phyloP scores from a whole-genome alignment of 2,113 vertebrate genomes.

The Nettapus auritus region DNA sequence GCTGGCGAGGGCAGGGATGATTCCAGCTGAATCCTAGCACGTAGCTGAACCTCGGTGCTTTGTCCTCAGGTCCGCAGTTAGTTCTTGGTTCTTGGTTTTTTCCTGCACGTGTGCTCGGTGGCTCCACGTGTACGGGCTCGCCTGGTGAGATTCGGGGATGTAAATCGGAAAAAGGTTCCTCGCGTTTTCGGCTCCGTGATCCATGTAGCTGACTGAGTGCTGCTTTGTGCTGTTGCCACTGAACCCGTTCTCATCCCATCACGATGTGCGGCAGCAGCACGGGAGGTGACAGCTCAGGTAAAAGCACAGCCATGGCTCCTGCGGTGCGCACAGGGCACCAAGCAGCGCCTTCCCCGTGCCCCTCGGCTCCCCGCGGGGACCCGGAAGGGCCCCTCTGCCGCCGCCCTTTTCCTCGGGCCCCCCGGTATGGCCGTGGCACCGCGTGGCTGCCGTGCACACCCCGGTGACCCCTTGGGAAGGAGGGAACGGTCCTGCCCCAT shows the following conservation, averaged over 20 bases:
- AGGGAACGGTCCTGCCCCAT: fast-evolving
- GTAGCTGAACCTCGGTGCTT: not conserved
- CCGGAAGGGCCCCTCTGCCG: not conserved
- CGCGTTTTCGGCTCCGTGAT: fast-evolving
- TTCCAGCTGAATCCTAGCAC: not conserved
- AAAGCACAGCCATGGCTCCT: not conserved
- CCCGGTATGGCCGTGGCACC: fast-evolving
- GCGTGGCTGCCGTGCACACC: fast-evolving
- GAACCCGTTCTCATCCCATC: not conserved
- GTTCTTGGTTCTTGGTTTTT: no score
- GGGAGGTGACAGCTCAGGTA: no score
- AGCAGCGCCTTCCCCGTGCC: not conserved
- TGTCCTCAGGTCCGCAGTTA: not conserved
- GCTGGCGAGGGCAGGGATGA: not conserved
- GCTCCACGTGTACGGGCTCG: not conserved
- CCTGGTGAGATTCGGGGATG: not conserved
- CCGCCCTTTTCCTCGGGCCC: no score
- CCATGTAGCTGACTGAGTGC: not conserved
- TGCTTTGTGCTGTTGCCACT: not conserved
- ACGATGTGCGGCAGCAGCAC: not conserved
- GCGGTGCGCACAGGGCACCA: not conserved
- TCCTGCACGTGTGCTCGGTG: fast-evolving
- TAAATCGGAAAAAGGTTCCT: not conserved
- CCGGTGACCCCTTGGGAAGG: fast-evolving
- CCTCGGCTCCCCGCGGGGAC: fast-evolving